These are phyloP conservation scores for Dryobotodes eremita DNA, from an alignment of 2,888 invertebrate species.

Conservation along the genomic window DNA sequence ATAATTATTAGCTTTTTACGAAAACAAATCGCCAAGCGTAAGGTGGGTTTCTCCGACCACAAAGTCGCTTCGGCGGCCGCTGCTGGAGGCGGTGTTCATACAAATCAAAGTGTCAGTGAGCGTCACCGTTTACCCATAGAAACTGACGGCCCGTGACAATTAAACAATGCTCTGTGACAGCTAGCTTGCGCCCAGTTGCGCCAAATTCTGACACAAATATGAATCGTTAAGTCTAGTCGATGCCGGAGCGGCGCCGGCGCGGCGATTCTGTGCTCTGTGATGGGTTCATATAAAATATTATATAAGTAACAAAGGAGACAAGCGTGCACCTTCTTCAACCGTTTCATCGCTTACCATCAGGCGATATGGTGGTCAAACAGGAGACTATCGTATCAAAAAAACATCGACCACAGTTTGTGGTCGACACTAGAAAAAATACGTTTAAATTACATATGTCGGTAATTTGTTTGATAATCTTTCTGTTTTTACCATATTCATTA, in stretches of 20 bases:
- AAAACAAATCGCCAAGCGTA: not conserved
- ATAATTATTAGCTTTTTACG: not conserved
- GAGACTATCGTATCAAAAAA: not conserved
- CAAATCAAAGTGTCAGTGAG: not conserved
- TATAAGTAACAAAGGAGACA: not conserved
- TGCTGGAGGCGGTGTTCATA: not conserved
- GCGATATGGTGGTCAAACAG: not conserved
- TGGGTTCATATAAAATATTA: not conserved
- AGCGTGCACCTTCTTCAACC: not conserved
- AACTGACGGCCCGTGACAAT: not conserved
- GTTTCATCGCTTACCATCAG: not conserved
- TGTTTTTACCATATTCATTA: not conserved
- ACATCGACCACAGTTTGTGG: not conserved
- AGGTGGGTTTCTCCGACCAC: not conserved
- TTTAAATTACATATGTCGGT: not conserved
- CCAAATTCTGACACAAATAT: not conserved
- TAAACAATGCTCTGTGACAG: not conserved
- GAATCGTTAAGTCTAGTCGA: not conserved
- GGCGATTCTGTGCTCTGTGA: not conserved
- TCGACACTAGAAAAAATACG: not conserved
- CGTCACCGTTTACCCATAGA: not conserved
- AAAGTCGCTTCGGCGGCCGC: not conserved
- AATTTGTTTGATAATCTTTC: not conserved
- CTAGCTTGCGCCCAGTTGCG: not conserved
- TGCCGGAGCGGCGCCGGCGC: accelerated